Base-by-base conservation (phyloP, 2,888 invertebrate genomes). In the Ormia ochracea region DNA sequence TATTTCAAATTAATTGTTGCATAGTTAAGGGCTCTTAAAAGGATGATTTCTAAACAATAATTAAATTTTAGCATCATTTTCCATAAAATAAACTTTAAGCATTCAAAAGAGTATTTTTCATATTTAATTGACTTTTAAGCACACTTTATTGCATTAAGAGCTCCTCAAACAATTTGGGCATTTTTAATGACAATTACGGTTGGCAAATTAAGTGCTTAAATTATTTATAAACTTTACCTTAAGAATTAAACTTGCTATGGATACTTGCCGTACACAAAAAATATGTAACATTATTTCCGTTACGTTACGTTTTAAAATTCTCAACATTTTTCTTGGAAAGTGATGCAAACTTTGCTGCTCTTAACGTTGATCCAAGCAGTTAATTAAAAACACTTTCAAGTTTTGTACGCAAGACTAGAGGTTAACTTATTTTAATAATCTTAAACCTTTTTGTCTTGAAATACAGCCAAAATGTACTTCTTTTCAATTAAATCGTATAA, bases 131-230 rank as follows among this genome's bases (percentile, higher is more conserved):
- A 50, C 31, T 38, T 56, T 66, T n/a, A 41, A 33, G 28, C 17
- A 48, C 23, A n/a, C n/a, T n/a, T n/a, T n/a, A n/a, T n/a, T n/a
- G n/a, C n/a, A 31, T 26, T 26, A 17, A 21, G 23, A 43, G 61
- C 54, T 33, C 10, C 26, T 65, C 23, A 48, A 66, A 33, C 31
- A 58, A 38, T 48, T 66, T 66, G 66, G 66, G 74, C 74, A 74
- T 66, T 41, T 74, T 74, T 50, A 74, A 66, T 59, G 58, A 26
- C 74, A 66, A 66, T 66, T 74, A 66, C 48, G 66, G 14, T 33
- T 26, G 56, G 28, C 33, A 50, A 58, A 66, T 74, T 66, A 59
- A 58, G 33, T 50, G 41, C 31, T 58, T 74, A 28, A 63, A 73
- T 73, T 58, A 65, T 65, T 65, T 21, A 65, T 65, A 41, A 74